Evolutionary conservation across 2,797 vertebrate species (phyloP).

Genomic region (Premnoplex brunnescens): DNA sequence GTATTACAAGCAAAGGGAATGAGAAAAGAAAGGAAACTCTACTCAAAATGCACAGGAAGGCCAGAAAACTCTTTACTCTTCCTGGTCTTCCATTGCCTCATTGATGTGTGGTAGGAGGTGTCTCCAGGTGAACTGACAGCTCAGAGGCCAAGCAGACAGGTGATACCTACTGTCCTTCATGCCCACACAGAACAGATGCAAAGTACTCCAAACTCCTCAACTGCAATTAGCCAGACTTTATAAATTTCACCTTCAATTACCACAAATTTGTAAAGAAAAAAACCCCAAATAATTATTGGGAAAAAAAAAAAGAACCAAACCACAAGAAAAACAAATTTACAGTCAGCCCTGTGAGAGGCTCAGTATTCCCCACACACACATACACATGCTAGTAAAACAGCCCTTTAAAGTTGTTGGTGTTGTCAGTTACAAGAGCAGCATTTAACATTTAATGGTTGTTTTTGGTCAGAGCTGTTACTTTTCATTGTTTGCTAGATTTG

Average conservation of each 20-base stretch:
- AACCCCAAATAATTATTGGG: not conserved
- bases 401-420: constrained; percentile 47
- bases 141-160: not conserved
- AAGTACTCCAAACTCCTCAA: not conserved
- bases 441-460: constrained; percentile 67
- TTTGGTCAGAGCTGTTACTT: constrained; percentile 67
- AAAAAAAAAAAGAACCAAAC: not conserved
- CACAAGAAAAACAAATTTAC: constrained; percentile 12
- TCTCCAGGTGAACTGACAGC: not conserved
- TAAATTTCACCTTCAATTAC: not conserved
- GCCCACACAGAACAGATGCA: not conserved
- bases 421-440: constrained; percentile 66
- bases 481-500: constrained; percentile 71
- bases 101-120: not conserved
- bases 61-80: not conserved
- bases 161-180: not conserved
- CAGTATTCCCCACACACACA: not conserved
- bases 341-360: not conserved
- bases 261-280: not conserved
- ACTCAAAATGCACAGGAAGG: not conserved
- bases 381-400: constrained; percentile 39
- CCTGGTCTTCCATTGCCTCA: not conserved
- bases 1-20: not conserved
- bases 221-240: not conserved
- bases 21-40: not conserved